These are phyloP conservation scores for Thereva unica DNA, from an alignment of 2,888 invertebrate genomes.

Conservation along the genomic window DNA sequence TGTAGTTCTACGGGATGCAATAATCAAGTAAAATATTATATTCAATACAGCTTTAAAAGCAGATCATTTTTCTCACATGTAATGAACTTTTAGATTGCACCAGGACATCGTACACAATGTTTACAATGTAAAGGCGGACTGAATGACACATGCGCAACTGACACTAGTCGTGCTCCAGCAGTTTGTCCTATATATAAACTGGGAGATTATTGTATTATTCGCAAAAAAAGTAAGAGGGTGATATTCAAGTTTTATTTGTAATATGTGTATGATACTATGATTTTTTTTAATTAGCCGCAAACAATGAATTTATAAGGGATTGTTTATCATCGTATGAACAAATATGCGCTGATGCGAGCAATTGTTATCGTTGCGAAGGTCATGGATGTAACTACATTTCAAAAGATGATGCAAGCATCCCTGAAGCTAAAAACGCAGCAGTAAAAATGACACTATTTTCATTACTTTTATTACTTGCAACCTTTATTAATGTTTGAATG, in stretches of 20 bases:
- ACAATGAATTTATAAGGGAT: slow-evolving; percentile 50
- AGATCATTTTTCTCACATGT: background rate
- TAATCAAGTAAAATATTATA: slow-evolving; percentile 42
- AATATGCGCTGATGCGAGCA: slow-evolving; percentile 46
- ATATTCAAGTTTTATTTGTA: too few species aligned
- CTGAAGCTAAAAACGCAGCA: slow-evolving; percentile 3
- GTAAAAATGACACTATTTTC: background rate
- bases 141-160: slow-evolving; percentile 49
- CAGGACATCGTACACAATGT: slow-evolving; percentile 50
- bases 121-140: slow-evolving; percentile 51
- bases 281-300: slow-evolving; percentile 41
- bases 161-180: slow-evolving; percentile 45
- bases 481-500: too few species aligned
- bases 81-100: slow-evolving; percentile 47
- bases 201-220: slow-evolving; percentile 52
- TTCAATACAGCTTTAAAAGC: background rate
- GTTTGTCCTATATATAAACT: slow-evolving; percentile 51
- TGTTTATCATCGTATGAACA: slow-evolving; percentile 50
- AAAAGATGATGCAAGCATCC: slow-evolving; percentile 45
- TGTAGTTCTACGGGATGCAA: slow-evolving; percentile 48
- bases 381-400: slow-evolving; percentile 51
- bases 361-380: slow-evolving; percentile 53
- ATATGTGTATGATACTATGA: background rate
- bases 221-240: slow-evolving; percentile 45
- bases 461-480: background rate